Evolutionary conservation across 2,113 vertebrate genomes (phyloP).

Genomic region (Empidonax alnorum): DNA sequence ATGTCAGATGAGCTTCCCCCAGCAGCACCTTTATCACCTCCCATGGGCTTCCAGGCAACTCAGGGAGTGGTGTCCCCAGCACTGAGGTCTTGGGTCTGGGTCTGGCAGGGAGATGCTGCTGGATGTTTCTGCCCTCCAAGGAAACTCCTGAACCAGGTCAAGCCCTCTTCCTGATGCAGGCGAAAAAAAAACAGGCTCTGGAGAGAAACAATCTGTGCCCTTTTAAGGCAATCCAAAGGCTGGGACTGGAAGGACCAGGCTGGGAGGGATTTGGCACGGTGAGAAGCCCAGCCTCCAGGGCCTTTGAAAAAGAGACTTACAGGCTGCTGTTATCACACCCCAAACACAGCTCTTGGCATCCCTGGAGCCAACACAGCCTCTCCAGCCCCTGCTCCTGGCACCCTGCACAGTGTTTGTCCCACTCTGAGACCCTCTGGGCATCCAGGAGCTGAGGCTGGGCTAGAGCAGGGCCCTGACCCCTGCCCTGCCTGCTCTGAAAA

Average conservation of each 20-base stretch:
- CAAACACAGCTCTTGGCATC: not conserved
- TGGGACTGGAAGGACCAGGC: not conserved
- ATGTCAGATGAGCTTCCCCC: not conserved
- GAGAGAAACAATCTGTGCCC: conserved; percentile 43
- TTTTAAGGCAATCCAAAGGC: conserved; percentile 73
- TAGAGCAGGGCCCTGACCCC: not conserved
- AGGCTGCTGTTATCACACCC: not conserved
- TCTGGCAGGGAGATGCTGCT: not conserved
- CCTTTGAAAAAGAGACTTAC: not conserved
- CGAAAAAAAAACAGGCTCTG: not conserved
- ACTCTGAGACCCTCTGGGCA: not conserved
- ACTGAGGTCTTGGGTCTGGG: accelerated
- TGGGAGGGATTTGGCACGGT: conserved; percentile 2
- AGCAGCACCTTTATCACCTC: not conserved
- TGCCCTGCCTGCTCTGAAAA: not conserved
- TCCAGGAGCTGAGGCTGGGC: not conserved
- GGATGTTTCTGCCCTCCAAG: conserved; percentile 9
- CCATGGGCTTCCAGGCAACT: not conserved
- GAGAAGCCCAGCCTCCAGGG: not conserved
- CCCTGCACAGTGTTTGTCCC: not conserved
- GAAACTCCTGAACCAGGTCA: not conserved
- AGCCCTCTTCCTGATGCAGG: not conserved
- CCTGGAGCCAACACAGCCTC: not conserved
- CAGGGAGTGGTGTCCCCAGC: not conserved
- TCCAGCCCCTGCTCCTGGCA: not conserved